Percentiles rank a stretch among this genome's conserved stretches.
Conservation (phyloP, 2,113 vertebrate genomes). For the Melanerpes formicivorus region DNA sequence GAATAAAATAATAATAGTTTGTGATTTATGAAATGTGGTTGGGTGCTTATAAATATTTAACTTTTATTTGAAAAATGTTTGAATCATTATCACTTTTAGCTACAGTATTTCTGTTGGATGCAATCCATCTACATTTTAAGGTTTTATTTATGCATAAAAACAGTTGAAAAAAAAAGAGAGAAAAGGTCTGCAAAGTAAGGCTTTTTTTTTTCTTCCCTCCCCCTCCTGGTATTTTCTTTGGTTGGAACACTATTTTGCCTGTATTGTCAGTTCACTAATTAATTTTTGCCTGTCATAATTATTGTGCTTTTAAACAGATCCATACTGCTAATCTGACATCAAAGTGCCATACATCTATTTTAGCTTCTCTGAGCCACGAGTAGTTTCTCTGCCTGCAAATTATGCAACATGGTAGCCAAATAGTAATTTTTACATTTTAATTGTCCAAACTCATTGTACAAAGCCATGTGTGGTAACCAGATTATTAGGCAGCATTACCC, state of each 20-base stretch:
- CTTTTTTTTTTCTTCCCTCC: not conserved
- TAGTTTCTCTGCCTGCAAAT: constrained; percentile 60
- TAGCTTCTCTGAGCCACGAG: constrained; percentile 17
- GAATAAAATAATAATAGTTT: constrained; percentile 87
- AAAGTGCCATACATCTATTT: constrained; percentile 69
- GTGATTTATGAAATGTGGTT: constrained; percentile 87
- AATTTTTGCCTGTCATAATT: constrained; percentile 79
- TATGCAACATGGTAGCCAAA: constrained; percentile 66
- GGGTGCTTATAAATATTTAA: constrained; percentile 88
- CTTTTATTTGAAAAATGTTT: constrained; percentile 88
- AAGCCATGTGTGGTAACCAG: constrained; percentile 59
- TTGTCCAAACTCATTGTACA: constrained; percentile 65
- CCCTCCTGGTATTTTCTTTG: constrained; percentile 60
- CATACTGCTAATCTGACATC: constrained; percentile 81
- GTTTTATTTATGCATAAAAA: constrained; percentile 84
- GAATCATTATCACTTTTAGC: constrained; percentile 87
- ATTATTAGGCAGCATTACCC: constrained; percentile 53
- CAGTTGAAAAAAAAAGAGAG: constrained; percentile 73
- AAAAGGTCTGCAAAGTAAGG: constrained; percentile 71
- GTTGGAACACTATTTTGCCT: constrained; percentile 72
- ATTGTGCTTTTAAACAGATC: constrained; percentile 79
- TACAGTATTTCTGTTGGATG: constrained; percentile 82
- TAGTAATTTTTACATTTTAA: constrained; percentile 73
- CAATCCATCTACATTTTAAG: constrained; percentile 84
- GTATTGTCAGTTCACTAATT: constrained; percentile 80